These are phyloP conservation scores for Caenorhabditis wallacei DNA, from an alignment of 2,888 invertebrate species.

Conservation along the genomic window DNA sequence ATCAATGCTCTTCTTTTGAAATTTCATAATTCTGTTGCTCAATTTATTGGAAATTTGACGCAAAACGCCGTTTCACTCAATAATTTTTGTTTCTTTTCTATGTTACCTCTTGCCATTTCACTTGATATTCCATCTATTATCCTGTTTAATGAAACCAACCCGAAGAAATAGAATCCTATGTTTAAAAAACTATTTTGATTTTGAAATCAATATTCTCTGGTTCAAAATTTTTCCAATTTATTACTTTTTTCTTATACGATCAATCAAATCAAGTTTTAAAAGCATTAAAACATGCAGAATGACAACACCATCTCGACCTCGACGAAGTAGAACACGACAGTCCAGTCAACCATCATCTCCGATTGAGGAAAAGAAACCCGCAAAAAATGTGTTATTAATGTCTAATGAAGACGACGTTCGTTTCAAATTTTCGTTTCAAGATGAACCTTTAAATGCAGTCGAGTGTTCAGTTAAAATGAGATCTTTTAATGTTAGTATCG, in stretches of 20 bases:
- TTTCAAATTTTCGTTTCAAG: slow-evolving; percentile 31
- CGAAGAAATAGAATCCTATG: too few relatives aligned
- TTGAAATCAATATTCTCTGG: background rate
- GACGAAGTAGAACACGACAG: slow-evolving; percentile 1
- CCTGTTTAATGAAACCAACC: slow-evolving; percentile 40
- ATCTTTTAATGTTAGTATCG: slow-evolving; percentile 10
- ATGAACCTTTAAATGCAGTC: slow-evolving; percentile 34
- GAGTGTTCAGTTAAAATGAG: slow-evolving; percentile 45
- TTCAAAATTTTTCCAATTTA: too few relatives aligned
- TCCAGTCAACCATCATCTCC: background rate
- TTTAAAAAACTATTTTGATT: background rate
- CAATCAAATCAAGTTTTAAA: too few relatives aligned
- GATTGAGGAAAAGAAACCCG: background rate
- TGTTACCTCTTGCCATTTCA: slow-evolving; percentile 52
- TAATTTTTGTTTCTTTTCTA: slow-evolving; percentile 14
- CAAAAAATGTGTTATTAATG: background rate
- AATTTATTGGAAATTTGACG: slow-evolving; percentile 40
- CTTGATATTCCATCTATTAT: slow-evolving; percentile 19
- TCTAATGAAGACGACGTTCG: background rate
- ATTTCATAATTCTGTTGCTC: slow-evolving; percentile 23
- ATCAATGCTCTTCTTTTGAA: too few relatives aligned
- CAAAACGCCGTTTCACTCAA: slow-evolving; percentile 14
- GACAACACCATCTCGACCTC: background rate
- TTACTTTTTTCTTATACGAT: too few relatives aligned
- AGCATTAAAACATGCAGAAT: too few relatives aligned